Conservation (phyloP, 2,888 invertebrate genomes). For the Drosophila colorata region DNA sequence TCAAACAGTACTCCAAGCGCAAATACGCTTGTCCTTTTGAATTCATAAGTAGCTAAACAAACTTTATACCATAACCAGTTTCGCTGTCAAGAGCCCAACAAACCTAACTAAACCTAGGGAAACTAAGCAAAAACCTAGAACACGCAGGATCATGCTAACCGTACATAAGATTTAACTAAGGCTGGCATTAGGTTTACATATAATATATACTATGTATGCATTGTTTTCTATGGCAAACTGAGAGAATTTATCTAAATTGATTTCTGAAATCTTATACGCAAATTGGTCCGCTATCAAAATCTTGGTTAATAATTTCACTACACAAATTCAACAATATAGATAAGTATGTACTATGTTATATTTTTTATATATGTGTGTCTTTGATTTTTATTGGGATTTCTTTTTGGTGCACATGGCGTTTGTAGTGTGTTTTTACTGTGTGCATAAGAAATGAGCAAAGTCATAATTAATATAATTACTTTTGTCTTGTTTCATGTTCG, state of each 20-base stretch:
- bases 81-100: conserved; percentile 56
- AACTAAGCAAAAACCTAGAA: conserved; percentile 65
- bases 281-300: conserved; percentile 85
- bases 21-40: background rate
- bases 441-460: conserved; percentile 72
- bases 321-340: conserved; percentile 73
- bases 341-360: conserved; percentile 58
- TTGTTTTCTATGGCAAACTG: conserved; percentile 69
- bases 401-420: background rate
- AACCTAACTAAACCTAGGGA: conserved; percentile 68
- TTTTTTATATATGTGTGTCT: conserved; percentile 21
- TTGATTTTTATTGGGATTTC: conserved; percentile 11
- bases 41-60: background rate
- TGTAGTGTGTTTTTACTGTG: conserved; percentile 21
- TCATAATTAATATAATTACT: conserved; percentile 76
- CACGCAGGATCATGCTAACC: conserved; percentile 49
- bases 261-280: conserved; percentile 83
- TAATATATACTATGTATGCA: conserved; percentile 42
- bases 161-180: conserved; percentile 58
- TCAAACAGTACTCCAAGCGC: background rate
- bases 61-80: conserved; percentile 51
- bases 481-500: conserved; percentile 29
- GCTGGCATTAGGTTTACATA: conserved; percentile 50
- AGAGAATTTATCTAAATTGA: conserved; percentile 78
- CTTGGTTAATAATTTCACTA: conserved; percentile 79